Percentiles rank a stretch among this genome's conserved stretches.
Evolutionary conservation across 2,888 invertebrate species (phyloP).

Genomic region (Barypeithes pellucidus): DNA sequence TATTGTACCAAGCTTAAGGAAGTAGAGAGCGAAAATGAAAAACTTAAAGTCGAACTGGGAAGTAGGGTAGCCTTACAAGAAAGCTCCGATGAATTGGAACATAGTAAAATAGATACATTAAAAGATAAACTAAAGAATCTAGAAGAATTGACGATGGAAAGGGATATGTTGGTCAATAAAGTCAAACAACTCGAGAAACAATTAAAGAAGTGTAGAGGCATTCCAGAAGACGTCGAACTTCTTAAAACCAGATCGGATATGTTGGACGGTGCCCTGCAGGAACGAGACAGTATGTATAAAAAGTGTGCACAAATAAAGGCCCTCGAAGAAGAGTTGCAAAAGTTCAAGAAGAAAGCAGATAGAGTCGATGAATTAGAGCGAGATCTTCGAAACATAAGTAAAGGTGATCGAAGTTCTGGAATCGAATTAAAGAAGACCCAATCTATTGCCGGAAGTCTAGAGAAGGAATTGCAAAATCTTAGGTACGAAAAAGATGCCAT

Average conservation of each 20-base stretch:
- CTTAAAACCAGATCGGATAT: constrained; percentile 60
- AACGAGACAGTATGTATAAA: constrained; percentile 62
- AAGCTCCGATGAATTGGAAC: constrained; percentile 27
- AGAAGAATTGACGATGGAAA: constrained; percentile 59
- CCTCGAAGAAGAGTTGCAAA: constrained; percentile 57
- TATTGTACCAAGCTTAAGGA: constrained; percentile 64
- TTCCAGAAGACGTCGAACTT: constrained; percentile 61
- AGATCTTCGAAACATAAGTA: constrained; percentile 51
- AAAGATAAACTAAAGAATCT: constrained; percentile 52
- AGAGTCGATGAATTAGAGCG: constrained; percentile 57
- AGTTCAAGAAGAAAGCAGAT: constrained; percentile 58
- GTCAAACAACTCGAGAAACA: constrained; percentile 61
- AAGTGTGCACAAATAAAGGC: constrained; percentile 58
- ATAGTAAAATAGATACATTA: constrained; percentile 35
- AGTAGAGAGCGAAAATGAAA: constrained; percentile 64
- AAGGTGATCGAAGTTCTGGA: constrained; percentile 54
- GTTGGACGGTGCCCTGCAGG: constrained; percentile 61
- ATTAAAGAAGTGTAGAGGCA: constrained; percentile 58
- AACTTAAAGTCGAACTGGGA: constrained; percentile 59
- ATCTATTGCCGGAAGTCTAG: constrained; percentile 56
- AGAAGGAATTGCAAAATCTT: constrained; percentile 57
- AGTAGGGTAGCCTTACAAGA: constrained; percentile 39
- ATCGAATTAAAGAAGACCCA: constrained; percentile 47
- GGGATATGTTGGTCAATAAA: constrained; percentile 60
- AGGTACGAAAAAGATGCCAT: constrained; percentile 58